Percentiles rank a stretch among this genome's conserved stretches.
These are phyloP conservation scores for Pangasianodon hypophthalmus DNA, from an alignment of 2,113 vertebrate genomes.

Conservation along the genomic window DNA sequence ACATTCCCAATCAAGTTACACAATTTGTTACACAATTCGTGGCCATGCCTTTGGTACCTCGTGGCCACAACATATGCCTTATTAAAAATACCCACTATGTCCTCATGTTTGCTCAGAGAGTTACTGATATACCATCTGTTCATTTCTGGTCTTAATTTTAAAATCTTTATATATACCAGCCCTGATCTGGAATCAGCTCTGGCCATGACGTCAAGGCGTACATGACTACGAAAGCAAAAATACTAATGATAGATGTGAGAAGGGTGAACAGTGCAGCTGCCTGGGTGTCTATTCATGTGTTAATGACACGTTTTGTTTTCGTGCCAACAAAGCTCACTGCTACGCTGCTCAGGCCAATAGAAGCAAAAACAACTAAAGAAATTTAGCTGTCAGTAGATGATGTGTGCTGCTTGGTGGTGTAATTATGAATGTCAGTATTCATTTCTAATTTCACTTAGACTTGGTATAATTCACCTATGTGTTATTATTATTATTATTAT, in stretches of 20 bases:
- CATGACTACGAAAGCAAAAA: not conserved
- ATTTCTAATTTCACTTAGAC: not conserved
- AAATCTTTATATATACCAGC: not conserved
- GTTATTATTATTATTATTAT: not conserved
- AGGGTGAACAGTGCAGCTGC: not conserved
- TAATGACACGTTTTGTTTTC: not conserved
- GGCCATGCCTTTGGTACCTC: not conserved
- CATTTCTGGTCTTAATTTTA: not conserved
- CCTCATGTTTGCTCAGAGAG: not conserved
- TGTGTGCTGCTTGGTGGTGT: slow-evolving; percentile 4
- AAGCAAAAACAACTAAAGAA: not conserved
- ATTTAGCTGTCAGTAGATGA: not conserved
- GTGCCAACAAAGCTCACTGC: not conserved
- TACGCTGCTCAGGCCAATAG: not conserved
- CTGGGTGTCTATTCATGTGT: not conserved
- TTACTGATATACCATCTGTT: not conserved
- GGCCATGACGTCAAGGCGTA: not conserved
- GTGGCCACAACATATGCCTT: not conserved
- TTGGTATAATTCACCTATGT: not conserved
- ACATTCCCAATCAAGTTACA: not conserved
- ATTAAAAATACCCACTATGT: not conserved
- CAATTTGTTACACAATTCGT: not conserved
- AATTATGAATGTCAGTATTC: not conserved
- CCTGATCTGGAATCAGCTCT: not conserved
- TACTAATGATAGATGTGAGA: not conserved